These are phyloP conservation scores for Lycaon pictus DNA, from an alignment of 2,113 vertebrate genomes.

Conservation along the genomic window DNA sequence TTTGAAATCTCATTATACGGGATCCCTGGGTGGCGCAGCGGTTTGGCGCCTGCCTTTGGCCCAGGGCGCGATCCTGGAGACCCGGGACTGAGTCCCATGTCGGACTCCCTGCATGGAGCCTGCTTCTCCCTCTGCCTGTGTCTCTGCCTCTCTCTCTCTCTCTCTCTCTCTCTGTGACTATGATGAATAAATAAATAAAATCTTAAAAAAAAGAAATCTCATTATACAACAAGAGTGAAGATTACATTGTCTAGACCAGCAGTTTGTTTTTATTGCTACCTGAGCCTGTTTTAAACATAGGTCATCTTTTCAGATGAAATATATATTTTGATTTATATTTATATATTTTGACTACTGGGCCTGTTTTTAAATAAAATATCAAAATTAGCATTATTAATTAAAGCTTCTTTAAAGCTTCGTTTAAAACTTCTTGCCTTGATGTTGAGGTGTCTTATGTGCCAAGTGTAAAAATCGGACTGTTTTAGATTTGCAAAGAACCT, in stretches of 20 bases:
- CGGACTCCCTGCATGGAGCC: no score
- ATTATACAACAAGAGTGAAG: background rate
- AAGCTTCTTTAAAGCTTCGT: background rate
- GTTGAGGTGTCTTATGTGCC: constrained; percentile 16
- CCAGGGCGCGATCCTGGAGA: no score
- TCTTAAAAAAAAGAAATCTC: background rate
- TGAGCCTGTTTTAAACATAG: background rate
- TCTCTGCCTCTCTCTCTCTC: no score
- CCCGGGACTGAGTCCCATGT: no score
- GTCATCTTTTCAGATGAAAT: background rate
- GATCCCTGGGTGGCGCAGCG: no score
- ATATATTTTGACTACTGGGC: background rate
- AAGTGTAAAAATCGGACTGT: constrained; percentile 61
- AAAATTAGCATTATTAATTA: background rate
- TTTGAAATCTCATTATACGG: no score
- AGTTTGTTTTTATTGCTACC: background rate
- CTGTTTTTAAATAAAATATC: background rate
- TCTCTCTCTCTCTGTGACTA: no score
- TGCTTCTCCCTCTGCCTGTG: no score
- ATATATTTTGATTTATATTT: constrained; percentile 12
- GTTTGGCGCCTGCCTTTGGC: no score
- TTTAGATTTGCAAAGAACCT: constrained; percentile 83
- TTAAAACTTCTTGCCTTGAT: background rate
- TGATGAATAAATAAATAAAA: no score
- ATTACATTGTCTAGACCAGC: background rate